Percentiles rank a stretch among this genome's conserved stretches.
Conservation (phyloP, 2,888 invertebrate species). For the Lycia hirtaria region DNA sequence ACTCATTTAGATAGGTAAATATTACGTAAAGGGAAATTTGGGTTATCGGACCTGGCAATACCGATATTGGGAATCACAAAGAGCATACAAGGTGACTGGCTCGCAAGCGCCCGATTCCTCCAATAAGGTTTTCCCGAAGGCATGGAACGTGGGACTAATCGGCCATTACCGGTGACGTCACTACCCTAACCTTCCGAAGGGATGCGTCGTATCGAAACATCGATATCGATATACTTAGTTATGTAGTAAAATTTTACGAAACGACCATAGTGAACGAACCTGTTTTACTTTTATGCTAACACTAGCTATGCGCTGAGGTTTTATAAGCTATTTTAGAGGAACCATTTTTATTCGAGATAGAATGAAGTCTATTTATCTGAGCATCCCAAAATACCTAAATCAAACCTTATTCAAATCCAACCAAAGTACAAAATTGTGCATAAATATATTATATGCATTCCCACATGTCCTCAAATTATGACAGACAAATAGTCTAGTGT, state of each 20-base stretch:
- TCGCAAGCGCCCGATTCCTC: conserved; percentile 31
- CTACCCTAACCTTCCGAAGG: conserved; percentile 17
- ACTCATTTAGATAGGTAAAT: too few relatives aligned
- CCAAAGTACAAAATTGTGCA: too few relatives aligned
- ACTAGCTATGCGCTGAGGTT: too few relatives aligned
- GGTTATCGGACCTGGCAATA: not conserved
- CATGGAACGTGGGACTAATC: conserved; percentile 37
- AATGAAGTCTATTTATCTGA: too few relatives aligned
- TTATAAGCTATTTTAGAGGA: too few relatives aligned
- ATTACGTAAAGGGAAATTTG: not conserved
- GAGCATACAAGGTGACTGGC: conserved; percentile 24
- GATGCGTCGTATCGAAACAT: conserved; percentile 6
- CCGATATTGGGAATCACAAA: conserved; percentile 20
- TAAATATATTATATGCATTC: too few relatives aligned
- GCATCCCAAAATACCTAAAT: too few relatives aligned
- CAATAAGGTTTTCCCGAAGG: conserved; percentile 37
- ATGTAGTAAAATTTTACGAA: conserved; percentile 9
- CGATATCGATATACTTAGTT: conserved; percentile 5
- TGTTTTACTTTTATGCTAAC: not conserved
- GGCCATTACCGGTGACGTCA: conserved; percentile 44
- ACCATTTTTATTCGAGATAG: too few relatives aligned
- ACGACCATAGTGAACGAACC: not conserved
- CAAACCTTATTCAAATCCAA: too few relatives aligned
- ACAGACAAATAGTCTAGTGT: too few relatives aligned
- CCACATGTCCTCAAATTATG: too few relatives aligned